Conservation (phyloP, 2,888 invertebrate species). For the Pyrochroa serraticornis region DNA sequence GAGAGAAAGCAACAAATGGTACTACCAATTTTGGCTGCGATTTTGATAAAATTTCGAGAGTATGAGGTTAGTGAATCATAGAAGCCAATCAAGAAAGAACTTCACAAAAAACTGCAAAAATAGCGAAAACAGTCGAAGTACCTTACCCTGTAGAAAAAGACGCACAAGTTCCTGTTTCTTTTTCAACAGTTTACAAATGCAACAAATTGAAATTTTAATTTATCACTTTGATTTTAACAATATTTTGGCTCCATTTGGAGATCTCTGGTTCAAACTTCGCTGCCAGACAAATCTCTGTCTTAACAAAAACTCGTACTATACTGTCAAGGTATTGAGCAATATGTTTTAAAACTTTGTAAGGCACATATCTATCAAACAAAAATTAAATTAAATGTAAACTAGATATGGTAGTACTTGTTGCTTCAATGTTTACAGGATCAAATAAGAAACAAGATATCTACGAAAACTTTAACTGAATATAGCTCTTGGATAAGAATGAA, state of each 20-base stretch:
- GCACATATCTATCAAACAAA: slow-evolving; percentile 72
- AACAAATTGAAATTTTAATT: slow-evolving; percentile 12
- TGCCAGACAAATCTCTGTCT: slow-evolving; percentile 69
- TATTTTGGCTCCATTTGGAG: slow-evolving; percentile 23
- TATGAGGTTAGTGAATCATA: no score
- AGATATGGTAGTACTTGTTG: slow-evolving; percentile 73
- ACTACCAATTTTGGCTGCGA: no score
- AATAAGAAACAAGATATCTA: slow-evolving; percentile 71
- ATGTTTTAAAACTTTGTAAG: slow-evolving; percentile 68
- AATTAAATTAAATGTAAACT: slow-evolving; percentile 73
- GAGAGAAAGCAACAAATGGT: no score
- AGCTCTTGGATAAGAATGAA: slow-evolving; percentile 68
- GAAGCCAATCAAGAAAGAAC: no score
- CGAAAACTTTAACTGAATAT: slow-evolving; percentile 69
- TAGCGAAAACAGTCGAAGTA: no score
- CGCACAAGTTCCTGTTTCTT: no score
- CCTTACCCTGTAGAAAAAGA: no score
- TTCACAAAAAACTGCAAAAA: no score
- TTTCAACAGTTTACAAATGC: background rate
- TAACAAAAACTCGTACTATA: slow-evolving; percentile 65
- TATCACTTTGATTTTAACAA: slow-evolving; percentile 26
- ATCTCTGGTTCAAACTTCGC: slow-evolving; percentile 53
- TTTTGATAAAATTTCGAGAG: no score
- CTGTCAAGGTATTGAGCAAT: slow-evolving; percentile 66
- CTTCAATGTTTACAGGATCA: slow-evolving; percentile 70